Evolutionary conservation across 2,113 vertebrate genomes (phyloP).

Genomic region (Tapirus terrestris): DNA sequence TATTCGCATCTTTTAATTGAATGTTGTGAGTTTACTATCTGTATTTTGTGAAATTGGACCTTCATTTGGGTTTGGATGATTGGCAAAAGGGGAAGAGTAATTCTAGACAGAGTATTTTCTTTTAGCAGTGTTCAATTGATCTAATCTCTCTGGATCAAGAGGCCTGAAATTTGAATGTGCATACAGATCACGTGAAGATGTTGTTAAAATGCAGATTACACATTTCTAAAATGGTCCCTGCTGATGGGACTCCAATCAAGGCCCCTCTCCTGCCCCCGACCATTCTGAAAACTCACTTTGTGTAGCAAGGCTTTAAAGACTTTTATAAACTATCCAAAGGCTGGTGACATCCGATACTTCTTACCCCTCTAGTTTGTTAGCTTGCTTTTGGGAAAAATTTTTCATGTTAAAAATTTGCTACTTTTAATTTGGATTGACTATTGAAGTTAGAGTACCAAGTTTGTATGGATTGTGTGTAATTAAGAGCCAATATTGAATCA

Average conservation of each 20-base stretch:
- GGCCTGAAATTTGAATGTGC: background rate
- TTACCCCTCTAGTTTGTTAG: background rate
- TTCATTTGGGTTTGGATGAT: background rate
- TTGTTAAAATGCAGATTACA: background rate
- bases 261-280: background rate
- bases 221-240: background rate
- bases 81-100: background rate
- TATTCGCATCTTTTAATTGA: conserved; percentile 78
- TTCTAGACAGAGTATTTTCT: background rate
- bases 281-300: background rate
- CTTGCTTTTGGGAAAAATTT: background rate
- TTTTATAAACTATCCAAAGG: background rate
- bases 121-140: background rate
- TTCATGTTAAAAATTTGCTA: background rate
- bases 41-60: background rate
- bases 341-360: background rate
- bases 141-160: background rate
- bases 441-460: background rate
- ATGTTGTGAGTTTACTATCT: background rate
- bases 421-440: background rate
- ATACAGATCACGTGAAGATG: background rate
- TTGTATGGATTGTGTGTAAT: background rate
- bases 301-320: background rate
- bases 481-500: background rate
- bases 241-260: background rate